These are phyloP conservation scores for Achroia grisella DNA, from an alignment of 1,140 invertebrate species.

Conservation along the genomic window DNA sequence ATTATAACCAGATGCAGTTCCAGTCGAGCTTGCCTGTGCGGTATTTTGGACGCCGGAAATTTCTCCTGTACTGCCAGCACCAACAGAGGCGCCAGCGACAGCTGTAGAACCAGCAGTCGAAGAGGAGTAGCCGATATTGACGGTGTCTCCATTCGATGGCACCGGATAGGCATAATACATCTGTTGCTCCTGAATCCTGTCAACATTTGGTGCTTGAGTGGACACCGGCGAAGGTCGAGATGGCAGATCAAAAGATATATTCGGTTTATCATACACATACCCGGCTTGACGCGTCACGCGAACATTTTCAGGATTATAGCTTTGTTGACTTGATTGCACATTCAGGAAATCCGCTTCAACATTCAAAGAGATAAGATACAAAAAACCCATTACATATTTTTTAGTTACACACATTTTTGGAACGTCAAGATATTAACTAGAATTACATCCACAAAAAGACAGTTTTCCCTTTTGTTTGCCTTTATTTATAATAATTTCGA, in stretches of 20 bases:
- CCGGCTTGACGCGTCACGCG: constrained; percentile 44
- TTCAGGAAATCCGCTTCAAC: too few species aligned
- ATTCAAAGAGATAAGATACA: background rate
- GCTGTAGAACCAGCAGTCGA: constrained; percentile 8
- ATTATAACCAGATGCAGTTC: constrained; percentile 12
- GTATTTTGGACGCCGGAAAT: constrained; percentile 1
- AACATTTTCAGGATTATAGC: constrained; percentile 3
- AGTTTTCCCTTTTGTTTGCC: constrained; percentile 9
- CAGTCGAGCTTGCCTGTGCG: background rate
- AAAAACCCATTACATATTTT: constrained; percentile 6
- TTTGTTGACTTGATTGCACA: too few species aligned
- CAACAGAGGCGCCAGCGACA: background rate
- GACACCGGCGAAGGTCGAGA: constrained; percentile 21
- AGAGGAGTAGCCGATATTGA: constrained; percentile 19
- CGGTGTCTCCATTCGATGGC: constrained; percentile 20
- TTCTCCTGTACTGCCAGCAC: background rate
- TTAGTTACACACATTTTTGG: background rate
- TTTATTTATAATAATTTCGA: constrained; percentile 36
- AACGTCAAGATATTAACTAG: too few species aligned
- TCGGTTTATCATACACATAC: constrained; percentile 51
- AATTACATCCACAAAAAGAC: constrained; percentile 6
- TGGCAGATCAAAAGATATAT: constrained; percentile 50
- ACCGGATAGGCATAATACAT: constrained; percentile 60
- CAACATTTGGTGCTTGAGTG: constrained; percentile 41
- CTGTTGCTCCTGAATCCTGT: constrained; percentile 41